phyloP scores from a whole-genome alignment of 2,888 invertebrate genomes.

The Ennomos fuscantarius region DNA sequence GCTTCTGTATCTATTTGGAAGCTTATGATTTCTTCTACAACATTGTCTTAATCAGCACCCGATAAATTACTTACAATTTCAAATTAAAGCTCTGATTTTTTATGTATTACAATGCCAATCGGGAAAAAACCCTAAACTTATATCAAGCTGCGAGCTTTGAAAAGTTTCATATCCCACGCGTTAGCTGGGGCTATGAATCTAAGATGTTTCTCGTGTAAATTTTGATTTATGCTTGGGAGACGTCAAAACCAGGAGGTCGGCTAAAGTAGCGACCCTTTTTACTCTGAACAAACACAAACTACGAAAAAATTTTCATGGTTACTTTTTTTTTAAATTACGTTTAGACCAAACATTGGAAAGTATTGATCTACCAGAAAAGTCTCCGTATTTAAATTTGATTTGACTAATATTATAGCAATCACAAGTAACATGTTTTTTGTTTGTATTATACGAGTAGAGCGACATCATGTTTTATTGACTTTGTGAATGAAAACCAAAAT shows the following conservation, averaged over 20 bases:
- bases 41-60: conserved; percentile 6
- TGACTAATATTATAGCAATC: too few relatives aligned
- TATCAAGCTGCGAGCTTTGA: conserved; percentile 22
- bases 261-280: conserved; percentile 59
- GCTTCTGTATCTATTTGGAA: conserved; percentile 1
- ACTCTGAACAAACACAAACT: conserved; percentile 56
- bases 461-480: background rate
- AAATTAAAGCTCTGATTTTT: conserved; percentile 11
- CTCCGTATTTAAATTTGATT: too few relatives aligned
- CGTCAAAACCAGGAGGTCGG: conserved; percentile 56
- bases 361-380: too few relatives aligned
- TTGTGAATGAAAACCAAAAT: background rate
- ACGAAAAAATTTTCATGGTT: conserved; percentile 51
- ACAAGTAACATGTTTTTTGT: too few relatives aligned
- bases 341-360: too few relatives aligned
- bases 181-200: conserved; percentile 52
- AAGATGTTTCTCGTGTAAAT: conserved; percentile 71
- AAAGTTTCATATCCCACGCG: conserved; percentile 42
- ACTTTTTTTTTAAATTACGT: conserved; percentile 11
- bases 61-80: conserved; percentile 24
- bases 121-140: conserved; percentile 25
- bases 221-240: conserved; percentile 68
- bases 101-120: conserved; percentile 17
- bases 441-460: background rate
- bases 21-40: conserved; percentile 6